Evolutionary conservation across 1,140 invertebrate genomes (phyloP), one percentile per base, ranked within the genome.

Genomic region (Bombus picipes): DNA sequence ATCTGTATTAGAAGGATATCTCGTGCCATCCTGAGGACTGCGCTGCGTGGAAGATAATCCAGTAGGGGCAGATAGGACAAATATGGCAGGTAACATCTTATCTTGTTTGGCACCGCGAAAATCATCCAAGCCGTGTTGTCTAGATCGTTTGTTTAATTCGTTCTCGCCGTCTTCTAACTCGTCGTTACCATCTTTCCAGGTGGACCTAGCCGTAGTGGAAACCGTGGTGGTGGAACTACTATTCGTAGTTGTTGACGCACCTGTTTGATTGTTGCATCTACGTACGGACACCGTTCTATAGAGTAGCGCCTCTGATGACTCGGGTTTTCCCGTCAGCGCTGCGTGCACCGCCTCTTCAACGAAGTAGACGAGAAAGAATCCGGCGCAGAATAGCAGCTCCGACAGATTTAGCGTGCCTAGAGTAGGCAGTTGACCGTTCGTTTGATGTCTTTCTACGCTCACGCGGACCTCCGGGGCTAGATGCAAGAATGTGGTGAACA

Each of bases 401-500:
- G 97, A 96, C 10, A 97, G 88, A 15, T 97, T 96, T 8, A 96
- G 89, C 6, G 94, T 95, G 6, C 94, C 93, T 1, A 95, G 85
- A 0, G 89, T 89, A 0, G 90, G 89, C 10, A 96, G 92, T 9
- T 95, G 93, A 3, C 92, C 93, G 62, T 93, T 94, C 0, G 90
- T 86, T 53, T 95, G 93, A 43, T 95, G 93, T 3, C 86, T 87
- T 15, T 95, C 94, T 28, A 96, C 96, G 83, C 95, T 95, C 79
- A 96, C 96, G 59, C 97, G 95, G 0, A 97, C 96, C 94, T 98
- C 97, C 3, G 97, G 97, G 66, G 98, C 96, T 71, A 98, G 95
- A 92, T 98, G 97, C 10, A 98, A 93, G 90, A 98, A 97, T 34
- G 97, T 97, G 4, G 97, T 98, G 89, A 97, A 97, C 25, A 98